A percentile compares a stretch with the other conserved stretches of the same genome.
Conservation (phyloP, 2,797 vertebrate genomes). For the Yasuhikotakia modesta region DNA sequence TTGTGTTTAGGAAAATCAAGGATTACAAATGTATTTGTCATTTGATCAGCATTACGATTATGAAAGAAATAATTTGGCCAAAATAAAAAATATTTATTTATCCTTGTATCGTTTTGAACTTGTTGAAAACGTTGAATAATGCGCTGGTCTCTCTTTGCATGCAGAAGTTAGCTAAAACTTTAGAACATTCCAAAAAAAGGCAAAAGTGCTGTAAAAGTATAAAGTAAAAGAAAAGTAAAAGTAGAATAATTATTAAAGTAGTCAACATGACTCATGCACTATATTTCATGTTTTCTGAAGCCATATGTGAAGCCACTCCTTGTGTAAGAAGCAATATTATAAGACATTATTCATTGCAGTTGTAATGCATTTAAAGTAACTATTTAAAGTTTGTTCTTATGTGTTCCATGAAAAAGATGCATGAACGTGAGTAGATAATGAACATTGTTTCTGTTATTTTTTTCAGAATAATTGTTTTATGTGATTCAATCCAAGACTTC, state of each 20-base stretch:
- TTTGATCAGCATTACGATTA: not conserved
- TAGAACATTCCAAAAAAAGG: not conserved
- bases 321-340: too few relatives aligned
- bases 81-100: not conserved
- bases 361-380: too few relatives aligned
- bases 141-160: not conserved
- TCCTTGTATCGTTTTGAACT: not conserved
- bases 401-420: too few relatives aligned
- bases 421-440: too few relatives aligned
- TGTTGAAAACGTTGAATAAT: not conserved
- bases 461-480: not conserved
- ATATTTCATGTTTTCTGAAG: too few relatives aligned
- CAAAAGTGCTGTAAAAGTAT: not conserved
- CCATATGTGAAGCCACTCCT: too few relatives aligned
- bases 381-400: too few relatives aligned
- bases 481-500: constrained; percentile 3
- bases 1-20: constrained; percentile 19
- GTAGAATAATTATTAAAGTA: not conserved
- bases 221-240: too few relatives aligned
- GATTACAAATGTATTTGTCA: constrained; percentile 25
- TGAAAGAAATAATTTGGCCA: not conserved
- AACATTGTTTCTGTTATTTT: too few relatives aligned
- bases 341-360: too few relatives aligned
- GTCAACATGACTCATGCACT: not conserved
- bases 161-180: not conserved